Base-by-base conservation (phyloP, 2,797 vertebrate genomes). In the Lateolabrax maculatus region DNA sequence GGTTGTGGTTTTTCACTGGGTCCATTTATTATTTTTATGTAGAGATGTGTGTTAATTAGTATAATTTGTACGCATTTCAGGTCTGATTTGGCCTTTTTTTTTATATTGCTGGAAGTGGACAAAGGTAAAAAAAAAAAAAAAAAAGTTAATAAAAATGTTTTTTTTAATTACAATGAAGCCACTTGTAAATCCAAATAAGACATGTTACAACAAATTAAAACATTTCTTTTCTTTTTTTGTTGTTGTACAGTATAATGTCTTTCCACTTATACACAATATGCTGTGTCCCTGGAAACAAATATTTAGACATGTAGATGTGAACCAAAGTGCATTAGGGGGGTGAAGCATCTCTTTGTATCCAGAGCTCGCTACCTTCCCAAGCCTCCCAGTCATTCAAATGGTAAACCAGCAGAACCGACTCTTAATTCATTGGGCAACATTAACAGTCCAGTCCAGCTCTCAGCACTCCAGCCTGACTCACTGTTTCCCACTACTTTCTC, bases 401-500 rank as follows among this genome's bases (percentile, higher is more conserved):
- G 89, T 90, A 94, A 95, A 94, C 91, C 80, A 86, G 85, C 90
- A 87, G 88, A 90, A 87, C 85, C 84, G n/a, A 89, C 83, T 87
- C 85, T 79, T 90, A 92, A 95, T 95, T 95, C 93, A 95, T 87
- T 78, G 62, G 71, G 66, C 65, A 39, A 78, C 94, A 95, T 96
- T 96, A 95, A 90, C 92, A 96, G 95, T 95, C 94, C 66, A 19
- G 85, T 91, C 94, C 92, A 90, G 89, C 87, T 89, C 91, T 84
- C 86, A 71, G 79, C 93, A 93, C 93, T 95, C 90, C 90, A 87
- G 89, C 87, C 90, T 93, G 91, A 94, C 89, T 95, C 95, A 94
- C 93, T 94, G 92, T 95, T 95, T 95, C 94, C 94, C 93, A 92
- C 92, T 94, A 93, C 92, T 94, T 95, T 93, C 83, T 91, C 89